phyloP scores from a whole-genome alignment of 2,888 invertebrate species.

The Rhagium mordax region DNA sequence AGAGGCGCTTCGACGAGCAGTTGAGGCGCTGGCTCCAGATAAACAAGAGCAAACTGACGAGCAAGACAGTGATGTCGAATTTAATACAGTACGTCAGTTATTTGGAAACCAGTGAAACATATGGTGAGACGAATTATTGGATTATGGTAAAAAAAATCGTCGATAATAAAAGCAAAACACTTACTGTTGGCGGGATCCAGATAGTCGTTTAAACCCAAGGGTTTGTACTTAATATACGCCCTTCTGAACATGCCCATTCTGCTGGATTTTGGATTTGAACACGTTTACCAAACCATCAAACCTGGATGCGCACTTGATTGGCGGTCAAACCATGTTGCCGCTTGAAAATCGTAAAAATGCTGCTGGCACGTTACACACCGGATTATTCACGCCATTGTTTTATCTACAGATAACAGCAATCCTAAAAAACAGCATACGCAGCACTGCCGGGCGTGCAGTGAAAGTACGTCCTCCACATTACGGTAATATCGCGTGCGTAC shows the following conservation, averaged over 20 bases:
- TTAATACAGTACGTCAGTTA: not conserved
- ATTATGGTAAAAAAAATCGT: no score
- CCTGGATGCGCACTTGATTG: not conserved
- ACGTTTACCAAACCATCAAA: not conserved
- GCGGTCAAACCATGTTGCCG: not conserved
- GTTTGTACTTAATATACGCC: conserved; percentile 34
- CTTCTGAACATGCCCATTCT: conserved; percentile 31
- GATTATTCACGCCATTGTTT: not conserved
- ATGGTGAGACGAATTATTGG: no score
- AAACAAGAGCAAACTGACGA: not conserved
- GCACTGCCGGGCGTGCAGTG: not conserved
- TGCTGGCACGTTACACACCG: not conserved
- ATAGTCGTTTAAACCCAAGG: conserved; percentile 22
- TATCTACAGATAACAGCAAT: conserved; percentile 28
- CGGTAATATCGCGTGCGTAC: not conserved
- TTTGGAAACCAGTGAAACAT: not conserved
- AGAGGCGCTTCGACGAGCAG: no score
- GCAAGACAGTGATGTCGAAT: not conserved
- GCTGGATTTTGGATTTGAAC: not conserved
- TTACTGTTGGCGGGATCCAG: conserved; percentile 24
- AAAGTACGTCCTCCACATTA: not conserved
- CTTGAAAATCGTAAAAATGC: no score
- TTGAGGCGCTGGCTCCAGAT: not conserved
- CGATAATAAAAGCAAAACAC: conserved; percentile 1
- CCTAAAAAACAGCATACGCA: not conserved